Evolutionary conservation across 2,888 invertebrate genomes (phyloP).

Genomic region (Trichopoda pennipes): DNA sequence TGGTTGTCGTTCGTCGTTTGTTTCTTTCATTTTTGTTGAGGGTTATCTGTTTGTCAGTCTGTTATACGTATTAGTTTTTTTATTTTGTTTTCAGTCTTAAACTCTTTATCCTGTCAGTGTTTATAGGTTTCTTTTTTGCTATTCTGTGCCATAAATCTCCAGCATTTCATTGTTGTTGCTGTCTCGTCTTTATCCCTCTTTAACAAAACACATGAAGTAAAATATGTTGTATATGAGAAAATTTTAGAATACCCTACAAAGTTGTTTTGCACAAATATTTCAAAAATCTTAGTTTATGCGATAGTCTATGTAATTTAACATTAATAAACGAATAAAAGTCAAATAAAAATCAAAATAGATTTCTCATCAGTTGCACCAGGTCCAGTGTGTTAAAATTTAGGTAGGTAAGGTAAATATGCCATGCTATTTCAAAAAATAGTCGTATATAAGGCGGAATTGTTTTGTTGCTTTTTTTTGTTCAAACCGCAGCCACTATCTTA

Average conservation of each 20-base stretch:
- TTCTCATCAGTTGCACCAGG: too few species aligned
- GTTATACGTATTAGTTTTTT: conserved; percentile 17
- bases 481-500: too few species aligned
- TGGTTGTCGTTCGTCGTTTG: conserved; percentile 16
- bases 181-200: conserved; percentile 54
- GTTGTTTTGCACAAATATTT: too few species aligned
- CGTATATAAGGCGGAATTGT: too few species aligned
- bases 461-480: too few species aligned
- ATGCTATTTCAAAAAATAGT: too few species aligned
- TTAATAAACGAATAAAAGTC: too few species aligned
- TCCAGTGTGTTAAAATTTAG: too few species aligned
- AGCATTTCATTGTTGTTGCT: conserved; percentile 45
- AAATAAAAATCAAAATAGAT: too few species aligned
- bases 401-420: too few species aligned
- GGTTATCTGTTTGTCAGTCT: conserved; percentile 5
- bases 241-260: conserved; percentile 29
- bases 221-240: neutral
- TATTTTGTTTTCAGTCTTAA: conserved; percentile 37
- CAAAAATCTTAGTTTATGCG: too few species aligned
- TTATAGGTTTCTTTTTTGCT: conserved; percentile 33
- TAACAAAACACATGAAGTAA: conserved; percentile 43
- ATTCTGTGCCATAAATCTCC: conserved; percentile 65
- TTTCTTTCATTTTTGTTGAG: conserved; percentile 34
- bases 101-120: conserved; percentile 65
- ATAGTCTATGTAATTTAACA: too few species aligned